Base-by-base conservation (phyloP, 2,113 vertebrate genomes). In the Psittacus erithacus region DNA sequence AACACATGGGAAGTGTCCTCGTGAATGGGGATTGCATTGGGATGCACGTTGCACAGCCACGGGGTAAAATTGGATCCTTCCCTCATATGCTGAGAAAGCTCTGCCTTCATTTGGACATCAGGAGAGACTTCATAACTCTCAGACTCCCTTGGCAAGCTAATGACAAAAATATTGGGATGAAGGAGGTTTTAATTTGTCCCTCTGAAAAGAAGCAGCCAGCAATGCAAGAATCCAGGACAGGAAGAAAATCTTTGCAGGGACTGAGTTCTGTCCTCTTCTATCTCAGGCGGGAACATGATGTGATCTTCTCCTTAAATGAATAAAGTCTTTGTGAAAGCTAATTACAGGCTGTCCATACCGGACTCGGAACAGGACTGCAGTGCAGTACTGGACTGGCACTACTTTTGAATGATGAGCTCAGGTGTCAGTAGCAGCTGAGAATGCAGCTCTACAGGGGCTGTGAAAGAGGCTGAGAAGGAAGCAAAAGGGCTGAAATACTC, bases 251-350 rank as follows among this genome's bases (percentile, higher is more conserved):
- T 89, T 95, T 70, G 74, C 62, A 49, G 53, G n/a, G 28, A 5
- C 25, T 87, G 62, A 91, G 44, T 62, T 92, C 62, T 89, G 67
- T 88, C 57, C 78, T 65, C 49, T 73, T 55, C 75, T 44, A 0
- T 69, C 67, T 1, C 5, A 94, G 63, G 75, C 44, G 69, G 71
- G 65, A 71, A 62, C 82, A 93, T 17, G 57, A 63, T 87, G 78
- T 85, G 70, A 57, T 82, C 62, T 82, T 78, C 55, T 85, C 44
- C 74, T 93, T 67, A 93, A 94, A 92, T 59, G 70, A 85, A 70
- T 90, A 62, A 86, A 86, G 62, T 53, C 91, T 92, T 94, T 92
- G 49, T 92, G 77, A 82, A 44, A 80, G 62, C 53, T 88, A 33
- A 94, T 95, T 69, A 91, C 70, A 62, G 43, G 20, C n/a, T 90